Conservation (phyloP, 2,113 vertebrate species). For the Synchiropus splendidus region DNA sequence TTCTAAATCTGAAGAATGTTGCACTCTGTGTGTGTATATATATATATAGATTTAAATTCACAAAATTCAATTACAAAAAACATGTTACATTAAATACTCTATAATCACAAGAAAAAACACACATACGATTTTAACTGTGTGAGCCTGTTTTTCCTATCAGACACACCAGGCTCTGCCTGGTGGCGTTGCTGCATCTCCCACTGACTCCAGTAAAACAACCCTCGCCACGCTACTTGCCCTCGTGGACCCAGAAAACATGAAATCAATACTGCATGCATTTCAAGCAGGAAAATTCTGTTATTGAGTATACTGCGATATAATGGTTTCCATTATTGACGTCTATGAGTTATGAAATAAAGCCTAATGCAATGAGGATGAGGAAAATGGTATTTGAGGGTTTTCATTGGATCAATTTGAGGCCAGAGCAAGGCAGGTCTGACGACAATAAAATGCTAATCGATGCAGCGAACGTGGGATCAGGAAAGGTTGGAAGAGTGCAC, state of each 20-base stretch:
- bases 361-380: constrained; percentile 65
- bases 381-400: constrained; percentile 61
- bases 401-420: constrained; percentile 62
- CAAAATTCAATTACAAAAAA: no score
- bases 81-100: no score
- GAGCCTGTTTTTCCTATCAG: no score
- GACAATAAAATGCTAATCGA: constrained; percentile 59
- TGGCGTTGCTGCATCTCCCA: constrained; percentile 21
- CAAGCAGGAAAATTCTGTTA: constrained; percentile 67
- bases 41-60: no score
- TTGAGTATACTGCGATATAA: constrained; percentile 65
- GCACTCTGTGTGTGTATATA: no score
- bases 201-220: constrained; percentile 52
- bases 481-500: constrained; percentile 49
- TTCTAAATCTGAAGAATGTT: no score
- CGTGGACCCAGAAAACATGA: constrained; percentile 57
- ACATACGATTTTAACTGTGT: no score
- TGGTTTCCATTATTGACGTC: constrained; percentile 67
- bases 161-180: no score
- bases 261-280: constrained; percentile 69
- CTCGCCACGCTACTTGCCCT: constrained; percentile 55
- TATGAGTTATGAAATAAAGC: constrained; percentile 68
- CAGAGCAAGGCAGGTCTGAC: constrained; percentile 40
- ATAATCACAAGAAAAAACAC: no score
- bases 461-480: constrained; percentile 12